Evolutionary conservation across 2,888 invertebrate genomes (phyloP), one percentile per base, ranked within the genome.

Genomic region (Ormyrus rosae): DNA sequence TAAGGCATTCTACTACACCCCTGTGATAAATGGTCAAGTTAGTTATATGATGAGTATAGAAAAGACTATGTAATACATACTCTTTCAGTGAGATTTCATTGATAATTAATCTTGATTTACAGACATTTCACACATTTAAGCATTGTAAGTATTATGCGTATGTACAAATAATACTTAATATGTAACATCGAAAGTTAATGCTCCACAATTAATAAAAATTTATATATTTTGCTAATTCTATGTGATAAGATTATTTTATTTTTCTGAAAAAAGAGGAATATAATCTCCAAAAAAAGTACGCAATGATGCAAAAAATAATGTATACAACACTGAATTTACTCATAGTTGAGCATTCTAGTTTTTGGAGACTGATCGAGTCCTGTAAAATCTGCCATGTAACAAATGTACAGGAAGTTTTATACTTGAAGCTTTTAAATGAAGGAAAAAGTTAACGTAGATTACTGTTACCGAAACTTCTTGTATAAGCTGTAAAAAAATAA

Each of bases 381-480:
- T 84, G 83, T 83, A 84, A 73, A 77, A 80, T 82, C 60, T 78
- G 84, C 84, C 83, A 85, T 65, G 71, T 80, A 80, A 81, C 75
- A 81, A 86, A 84, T 83, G 82, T 86, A 84, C 83, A 83, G 84
- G 84, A 86, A 85, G 86, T 89, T 89, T 88, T 88, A 86, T 88
- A 88, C 88, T 84, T 84, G 83, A 86, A 85, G 86, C 86, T 86
- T 88, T 87, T 87, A 87, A 84, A 78, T 83, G 85, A 65, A 83
- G 83, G 61, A 67, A 80, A 13, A 63, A 69, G 13, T 13, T 70
- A 48, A 53, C 50, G 56, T 63, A 50, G 58, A 87, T 87, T 88
- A 88, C 86, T 86, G 86, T 88, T 87, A 86, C n/a, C 45, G 48
- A 74, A 72, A 78, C 55, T 70, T 60, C 60, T 75, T 78, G 75